phyloP scores from a whole-genome alignment of 2,113 vertebrate species.

The Podarcis muralis region DNA sequence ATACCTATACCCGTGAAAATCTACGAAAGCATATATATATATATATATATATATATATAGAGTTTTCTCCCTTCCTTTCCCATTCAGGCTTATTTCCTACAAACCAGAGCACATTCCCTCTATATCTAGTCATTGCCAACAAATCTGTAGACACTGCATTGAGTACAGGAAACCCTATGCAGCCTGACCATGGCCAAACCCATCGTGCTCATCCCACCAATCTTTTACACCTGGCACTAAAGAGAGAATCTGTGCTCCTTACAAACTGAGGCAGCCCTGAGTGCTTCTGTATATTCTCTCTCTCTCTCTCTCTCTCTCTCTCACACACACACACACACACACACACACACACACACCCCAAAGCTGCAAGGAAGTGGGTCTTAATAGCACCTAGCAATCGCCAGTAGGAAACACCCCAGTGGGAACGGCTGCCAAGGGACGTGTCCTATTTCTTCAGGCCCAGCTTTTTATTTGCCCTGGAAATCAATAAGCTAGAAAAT shows the following conservation, averaged over 20 bases:
- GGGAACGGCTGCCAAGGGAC: neutral
- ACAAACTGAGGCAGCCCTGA: neutral
- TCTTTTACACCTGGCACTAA: slow-evolving; percentile 14
- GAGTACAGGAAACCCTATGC: neutral
- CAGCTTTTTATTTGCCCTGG: slow-evolving; percentile 1
- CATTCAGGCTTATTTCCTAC: neutral
- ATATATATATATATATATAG: too few species aligned
- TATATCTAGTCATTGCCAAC: fast-evolving
- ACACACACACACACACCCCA: neutral
- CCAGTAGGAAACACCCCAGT: neutral
- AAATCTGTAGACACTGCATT: neutral
- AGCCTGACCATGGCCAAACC: neutral
- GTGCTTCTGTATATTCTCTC: neutral
- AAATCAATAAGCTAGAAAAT: slow-evolving; percentile 40
- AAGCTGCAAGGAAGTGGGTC: neutral
- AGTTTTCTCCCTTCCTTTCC: neutral
- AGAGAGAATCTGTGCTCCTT: neutral
- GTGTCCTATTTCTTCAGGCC: slow-evolving; percentile 8
- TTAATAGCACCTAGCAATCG: neutral
- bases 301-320: neutral
- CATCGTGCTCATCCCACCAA: neutral
- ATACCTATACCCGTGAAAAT: too few species aligned
- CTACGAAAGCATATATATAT: too few species aligned
- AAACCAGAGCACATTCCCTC: fast-evolving
- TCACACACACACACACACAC: neutral